These are phyloP conservation scores for Xyrichtys novacula DNA, from an alignment of 2,797 vertebrate genomes.

Conservation along the genomic window DNA sequence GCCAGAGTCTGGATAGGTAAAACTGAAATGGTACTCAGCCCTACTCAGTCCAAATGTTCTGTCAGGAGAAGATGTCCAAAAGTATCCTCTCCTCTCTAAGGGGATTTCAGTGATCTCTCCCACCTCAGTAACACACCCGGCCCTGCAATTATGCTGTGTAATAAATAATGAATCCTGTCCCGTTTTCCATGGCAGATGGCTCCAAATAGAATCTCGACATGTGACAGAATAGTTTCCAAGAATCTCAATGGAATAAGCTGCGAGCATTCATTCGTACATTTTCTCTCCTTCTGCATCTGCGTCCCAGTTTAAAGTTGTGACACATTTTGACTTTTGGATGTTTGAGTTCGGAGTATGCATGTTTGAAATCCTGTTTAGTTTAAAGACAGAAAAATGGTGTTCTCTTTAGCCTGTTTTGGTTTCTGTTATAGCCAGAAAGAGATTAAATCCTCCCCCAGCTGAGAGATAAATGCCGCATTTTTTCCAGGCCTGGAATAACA, in stretches of 20 bases:
- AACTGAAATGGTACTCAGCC: too few relatives aligned
- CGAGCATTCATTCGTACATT: constrained; percentile 46
- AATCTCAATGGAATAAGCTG: constrained; percentile 73
- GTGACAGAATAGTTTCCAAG: constrained; percentile 80
- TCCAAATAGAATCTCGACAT: constrained; percentile 75
- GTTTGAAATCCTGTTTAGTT: constrained; percentile 23
- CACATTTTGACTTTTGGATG: constrained; percentile 31
- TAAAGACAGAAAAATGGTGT: constrained; percentile 20
- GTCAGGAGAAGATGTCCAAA: constrained; percentile 8
- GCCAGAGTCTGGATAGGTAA: too few relatives aligned
- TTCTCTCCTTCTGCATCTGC: constrained; percentile 37
- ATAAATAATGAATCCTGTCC: constrained; percentile 79
- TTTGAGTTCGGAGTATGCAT: constrained; percentile 14
- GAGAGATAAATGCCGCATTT: constrained; percentile 30
- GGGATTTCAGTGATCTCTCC: constrained; percentile 49
- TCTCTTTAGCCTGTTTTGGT: constrained; percentile 36
- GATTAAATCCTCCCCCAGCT: constrained; percentile 38
- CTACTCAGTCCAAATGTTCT: background rate
- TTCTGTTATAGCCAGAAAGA: constrained; percentile 13
- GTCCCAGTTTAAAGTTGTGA: constrained; percentile 55
- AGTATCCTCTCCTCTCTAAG: constrained; percentile 23
- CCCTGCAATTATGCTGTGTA: constrained; percentile 69
- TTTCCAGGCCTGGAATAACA: constrained; percentile 31
- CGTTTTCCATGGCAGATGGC: constrained; percentile 77
- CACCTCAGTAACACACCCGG: constrained; percentile 60